These are phyloP conservation scores for Lepidothrix coronata DNA, from an alignment of 2,113 vertebrate genomes.

Conservation along the genomic window DNA sequence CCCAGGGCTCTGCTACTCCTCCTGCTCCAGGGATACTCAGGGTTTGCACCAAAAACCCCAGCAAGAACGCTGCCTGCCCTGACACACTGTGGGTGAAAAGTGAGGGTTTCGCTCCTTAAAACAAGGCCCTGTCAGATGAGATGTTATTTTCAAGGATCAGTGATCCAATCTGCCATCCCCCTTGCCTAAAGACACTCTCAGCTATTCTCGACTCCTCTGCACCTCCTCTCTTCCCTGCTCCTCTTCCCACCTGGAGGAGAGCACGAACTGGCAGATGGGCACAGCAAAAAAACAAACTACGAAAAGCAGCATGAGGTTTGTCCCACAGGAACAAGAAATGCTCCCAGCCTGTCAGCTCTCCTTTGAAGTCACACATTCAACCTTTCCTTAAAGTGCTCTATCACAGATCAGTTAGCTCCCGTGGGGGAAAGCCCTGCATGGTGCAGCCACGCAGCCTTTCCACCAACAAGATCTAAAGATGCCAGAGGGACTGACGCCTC, in stretches of 20 bases:
- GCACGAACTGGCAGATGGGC: neutral
- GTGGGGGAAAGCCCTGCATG: rapidly evolving
- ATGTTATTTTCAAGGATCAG: neutral
- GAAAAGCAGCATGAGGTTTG: neutral
- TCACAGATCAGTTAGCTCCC: neutral
- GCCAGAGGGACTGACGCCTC: rapidly evolving
- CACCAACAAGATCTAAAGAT: neutral
- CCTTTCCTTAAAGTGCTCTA: neutral
- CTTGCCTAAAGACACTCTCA: neutral
- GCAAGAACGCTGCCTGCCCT: neutral
- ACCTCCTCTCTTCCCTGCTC: neutral
- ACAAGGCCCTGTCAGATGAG: neutral
- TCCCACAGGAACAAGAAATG: neutral
- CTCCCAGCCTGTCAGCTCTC: neutral
- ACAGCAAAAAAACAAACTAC: neutral
- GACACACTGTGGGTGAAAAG: neutral
- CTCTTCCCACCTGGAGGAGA: neutral
- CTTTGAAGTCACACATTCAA: neutral
- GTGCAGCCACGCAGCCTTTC: neutral
- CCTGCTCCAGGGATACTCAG: neutral
- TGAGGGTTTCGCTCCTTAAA: neutral
- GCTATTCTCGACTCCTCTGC: neutral
- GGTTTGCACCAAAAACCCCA: neutral
- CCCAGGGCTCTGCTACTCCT: neutral
- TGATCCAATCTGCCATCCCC: neutral